Percentiles rank a stretch among this genome's conserved stretches.
phyloP scores from a whole-genome alignment of 2,797 vertebrate species.

The Rhincodon typus region DNA sequence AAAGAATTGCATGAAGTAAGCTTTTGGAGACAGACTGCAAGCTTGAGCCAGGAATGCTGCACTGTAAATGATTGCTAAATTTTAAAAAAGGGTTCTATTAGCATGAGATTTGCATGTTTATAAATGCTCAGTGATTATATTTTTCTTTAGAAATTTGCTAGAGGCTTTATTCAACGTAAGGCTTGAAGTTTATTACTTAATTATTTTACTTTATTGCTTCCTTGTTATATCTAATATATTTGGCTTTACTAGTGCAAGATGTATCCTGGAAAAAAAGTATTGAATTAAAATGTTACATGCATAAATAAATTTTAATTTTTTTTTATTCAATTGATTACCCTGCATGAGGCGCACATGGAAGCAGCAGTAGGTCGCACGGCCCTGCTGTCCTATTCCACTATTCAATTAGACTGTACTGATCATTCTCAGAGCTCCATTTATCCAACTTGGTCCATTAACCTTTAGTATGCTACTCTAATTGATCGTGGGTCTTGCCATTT shows the following conservation, averaged over 20 bases:
- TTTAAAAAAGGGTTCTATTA: background rate
- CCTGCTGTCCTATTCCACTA: background rate
- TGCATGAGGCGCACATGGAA: background rate
- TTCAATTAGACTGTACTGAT: background rate
- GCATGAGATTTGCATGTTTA: background rate
- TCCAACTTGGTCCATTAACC: background rate
- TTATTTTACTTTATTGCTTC: slow-evolving; percentile 20
- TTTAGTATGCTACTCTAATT: background rate
- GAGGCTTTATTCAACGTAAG: slow-evolving; percentile 5
- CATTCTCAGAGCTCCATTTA: background rate
- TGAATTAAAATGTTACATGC: slow-evolving; percentile 13
- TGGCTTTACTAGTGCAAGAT: slow-evolving; percentile 18
- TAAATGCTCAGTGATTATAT: background rate
- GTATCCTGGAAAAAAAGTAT: background rate
- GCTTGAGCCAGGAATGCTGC: background rate
- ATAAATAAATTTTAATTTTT: background rate
- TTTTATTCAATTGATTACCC: background rate
- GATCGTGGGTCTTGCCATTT: background rate
- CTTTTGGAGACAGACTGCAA: slow-evolving; percentile 1
- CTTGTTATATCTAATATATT: slow-evolving; percentile 5
- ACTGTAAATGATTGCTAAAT: background rate
- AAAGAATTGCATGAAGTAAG: background rate
- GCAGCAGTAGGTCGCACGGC: background rate
- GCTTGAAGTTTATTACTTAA: slow-evolving; percentile 3
- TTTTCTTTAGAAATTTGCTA: background rate